Evolutionary conservation across 2,888 invertebrate species (phyloP).

Genomic region (Nasonovia ribisnigri): DNA sequence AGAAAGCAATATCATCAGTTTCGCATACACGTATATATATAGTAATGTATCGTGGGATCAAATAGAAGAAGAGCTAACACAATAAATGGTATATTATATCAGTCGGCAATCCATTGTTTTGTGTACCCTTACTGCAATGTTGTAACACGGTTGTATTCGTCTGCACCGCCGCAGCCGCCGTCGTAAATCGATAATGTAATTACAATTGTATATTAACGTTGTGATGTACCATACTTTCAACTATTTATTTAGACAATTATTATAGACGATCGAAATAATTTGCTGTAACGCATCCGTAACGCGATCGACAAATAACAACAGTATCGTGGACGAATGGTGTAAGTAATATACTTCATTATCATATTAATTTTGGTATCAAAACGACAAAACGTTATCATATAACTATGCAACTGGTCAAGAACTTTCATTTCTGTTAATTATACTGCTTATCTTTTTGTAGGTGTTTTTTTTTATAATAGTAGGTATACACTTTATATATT

Average conservation of each 20-base stretch:
- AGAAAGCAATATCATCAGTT: conserved; percentile 34
- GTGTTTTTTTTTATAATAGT: neutral
- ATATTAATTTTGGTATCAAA: neutral
- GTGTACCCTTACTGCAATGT: neutral
- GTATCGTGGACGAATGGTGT: neutral
- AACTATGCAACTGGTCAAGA: neutral
- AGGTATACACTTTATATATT: neutral
- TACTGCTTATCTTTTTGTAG: neutral
- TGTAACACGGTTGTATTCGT: neutral
- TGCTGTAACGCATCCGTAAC: neutral
- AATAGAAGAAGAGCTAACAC: conserved; percentile 18
- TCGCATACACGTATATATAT: neutral
- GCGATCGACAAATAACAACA: neutral
- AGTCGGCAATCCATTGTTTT: neutral
- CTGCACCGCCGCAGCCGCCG: neutral
- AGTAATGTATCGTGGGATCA: conserved; percentile 16
- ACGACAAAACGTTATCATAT: neutral
- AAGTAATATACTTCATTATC: neutral
- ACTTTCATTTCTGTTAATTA: neutral
- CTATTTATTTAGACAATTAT: too few species aligned
- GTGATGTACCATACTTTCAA: neutral
- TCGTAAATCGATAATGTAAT: conserved; percentile 23
- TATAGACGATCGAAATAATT: too few species aligned
- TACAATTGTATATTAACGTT: neutral
- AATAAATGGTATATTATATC: conserved; percentile 10